Conservation (phyloP, 2,113 vertebrate species). For the Petaurus breviceps region DNA sequence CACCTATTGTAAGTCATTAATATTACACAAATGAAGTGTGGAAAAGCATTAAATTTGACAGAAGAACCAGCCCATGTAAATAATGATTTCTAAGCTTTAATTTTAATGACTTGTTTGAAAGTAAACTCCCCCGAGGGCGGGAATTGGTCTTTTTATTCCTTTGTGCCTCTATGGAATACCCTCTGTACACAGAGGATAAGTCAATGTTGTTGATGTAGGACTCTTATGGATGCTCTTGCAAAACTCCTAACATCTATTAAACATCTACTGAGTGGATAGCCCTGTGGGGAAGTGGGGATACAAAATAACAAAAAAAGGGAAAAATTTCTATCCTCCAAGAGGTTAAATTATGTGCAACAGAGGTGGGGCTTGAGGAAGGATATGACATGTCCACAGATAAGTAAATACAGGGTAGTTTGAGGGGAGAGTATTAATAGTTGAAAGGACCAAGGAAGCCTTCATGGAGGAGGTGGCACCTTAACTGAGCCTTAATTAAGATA, state of each 20-base stretch:
- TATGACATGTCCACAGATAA: neutral
- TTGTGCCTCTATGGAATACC: neutral
- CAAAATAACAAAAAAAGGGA: neutral
- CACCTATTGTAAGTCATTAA: slow-evolving; percentile 46
- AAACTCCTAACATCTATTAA: neutral
- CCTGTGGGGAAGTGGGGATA: neutral
- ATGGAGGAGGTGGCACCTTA: neutral
- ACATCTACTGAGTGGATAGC: neutral
- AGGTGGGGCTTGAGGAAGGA: neutral
- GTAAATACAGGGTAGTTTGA: neutral
- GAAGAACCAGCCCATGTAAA: slow-evolving; percentile 57
- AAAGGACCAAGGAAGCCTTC: neutral
- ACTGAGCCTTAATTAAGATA: neutral
- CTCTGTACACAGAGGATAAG: slow-evolving; percentile 52
- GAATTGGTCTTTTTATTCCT: slow-evolving; percentile 51
- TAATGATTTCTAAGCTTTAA: slow-evolving; percentile 57
- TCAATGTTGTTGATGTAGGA: neutral
- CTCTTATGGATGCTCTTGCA: neutral
- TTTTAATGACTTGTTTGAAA: slow-evolving; percentile 50
- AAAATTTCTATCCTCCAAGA: neutral
- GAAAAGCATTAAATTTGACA: slow-evolving; percentile 52
- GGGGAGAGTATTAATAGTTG: neutral
- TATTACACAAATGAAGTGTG: slow-evolving; percentile 51
- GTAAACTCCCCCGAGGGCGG: slow-evolving; percentile 37
- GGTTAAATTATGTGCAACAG: neutral